These are phyloP conservation scores for Omphaloscelis lunosa DNA, from an alignment of 2,888 invertebrate species.

Conservation along the genomic window DNA sequence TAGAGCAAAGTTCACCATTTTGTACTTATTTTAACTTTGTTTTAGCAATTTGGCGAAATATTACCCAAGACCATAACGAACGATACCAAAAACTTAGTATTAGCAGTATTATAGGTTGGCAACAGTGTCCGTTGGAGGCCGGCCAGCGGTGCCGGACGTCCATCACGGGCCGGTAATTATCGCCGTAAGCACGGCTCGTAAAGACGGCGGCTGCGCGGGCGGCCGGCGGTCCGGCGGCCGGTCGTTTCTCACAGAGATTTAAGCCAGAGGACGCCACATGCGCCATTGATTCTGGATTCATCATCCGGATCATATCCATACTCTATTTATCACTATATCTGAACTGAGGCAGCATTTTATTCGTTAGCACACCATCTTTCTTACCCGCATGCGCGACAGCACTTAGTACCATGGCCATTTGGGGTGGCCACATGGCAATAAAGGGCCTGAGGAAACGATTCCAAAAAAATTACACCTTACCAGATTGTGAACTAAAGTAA, in stretches of 20 bases:
- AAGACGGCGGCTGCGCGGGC: slow-evolving; percentile 60
- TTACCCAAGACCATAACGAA: not conserved
- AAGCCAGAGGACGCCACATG: slow-evolving; percentile 49
- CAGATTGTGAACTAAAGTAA: not conserved
- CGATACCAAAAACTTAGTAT: slow-evolving; percentile 40
- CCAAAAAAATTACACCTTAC: not conserved
- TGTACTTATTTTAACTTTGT: not conserved
- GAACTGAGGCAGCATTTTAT: slow-evolving; percentile 9
- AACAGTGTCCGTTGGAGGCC: slow-evolving; percentile 55
- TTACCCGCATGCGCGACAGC: not conserved
- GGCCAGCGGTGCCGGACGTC: slow-evolving; percentile 63
- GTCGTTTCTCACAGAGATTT: slow-evolving; percentile 56
- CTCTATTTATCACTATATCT: slow-evolving; percentile 32
- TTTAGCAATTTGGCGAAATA: not conserved
- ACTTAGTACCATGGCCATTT: not conserved
- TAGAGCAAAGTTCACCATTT: not conserved
- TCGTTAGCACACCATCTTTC: not conserved
- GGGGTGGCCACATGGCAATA: too few relatives aligned
- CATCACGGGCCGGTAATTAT: slow-evolving; percentile 67
- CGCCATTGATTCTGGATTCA: slow-evolving; percentile 51
- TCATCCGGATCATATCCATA: slow-evolving; percentile 53
- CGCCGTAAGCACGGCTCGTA: slow-evolving; percentile 63
- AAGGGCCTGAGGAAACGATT: not conserved
- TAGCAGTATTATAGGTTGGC: slow-evolving; percentile 55
- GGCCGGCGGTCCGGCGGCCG: slow-evolving; percentile 28